Conservation (phyloP, 2,888 invertebrate genomes). For the Chloromyia formosa region DNA sequence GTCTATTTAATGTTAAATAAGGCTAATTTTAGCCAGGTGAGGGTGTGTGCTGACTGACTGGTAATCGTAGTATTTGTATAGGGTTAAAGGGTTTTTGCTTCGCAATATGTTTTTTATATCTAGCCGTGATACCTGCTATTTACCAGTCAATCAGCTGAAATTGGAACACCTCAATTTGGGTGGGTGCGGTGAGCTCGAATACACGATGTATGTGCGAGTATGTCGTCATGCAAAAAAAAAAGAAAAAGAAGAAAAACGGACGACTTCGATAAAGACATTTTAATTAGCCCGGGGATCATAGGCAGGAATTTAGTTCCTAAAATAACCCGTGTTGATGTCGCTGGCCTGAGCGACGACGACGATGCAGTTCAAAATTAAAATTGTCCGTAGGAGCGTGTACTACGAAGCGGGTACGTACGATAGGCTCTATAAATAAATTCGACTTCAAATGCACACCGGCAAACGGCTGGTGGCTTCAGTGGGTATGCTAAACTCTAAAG, state of each 20-base stretch:
- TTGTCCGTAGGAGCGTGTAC: background rate
- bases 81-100: background rate
- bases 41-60: background rate
- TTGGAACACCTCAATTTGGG: background rate
- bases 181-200: background rate
- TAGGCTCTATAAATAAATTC: slow-evolving; percentile 32
- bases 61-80: background rate
- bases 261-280: slow-evolving; percentile 27
- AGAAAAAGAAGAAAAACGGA: too few species aligned
- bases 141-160: background rate
- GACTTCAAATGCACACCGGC: slow-evolving; percentile 30
- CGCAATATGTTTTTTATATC: background rate
- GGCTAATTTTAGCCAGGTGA: slow-evolving; percentile 24
- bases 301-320: slow-evolving; percentile 15
- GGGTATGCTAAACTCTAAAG: slow-evolving; percentile 21
- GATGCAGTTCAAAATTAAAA: slow-evolving; percentile 12
- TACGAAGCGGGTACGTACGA: background rate
- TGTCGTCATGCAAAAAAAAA: background rate
- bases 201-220: background rate
- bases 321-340: slow-evolving; percentile 21
- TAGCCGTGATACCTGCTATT: background rate
- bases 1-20: slow-evolving; percentile 40
- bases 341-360: background rate
- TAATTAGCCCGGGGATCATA: slow-evolving; percentile 24
- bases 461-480: slow-evolving; percentile 17